Percentiles rank a stretch among this genome's conserved stretches.
Evolutionary conservation across 2,888 invertebrate species (phyloP).

Genomic region (Halictus ligatus): DNA sequence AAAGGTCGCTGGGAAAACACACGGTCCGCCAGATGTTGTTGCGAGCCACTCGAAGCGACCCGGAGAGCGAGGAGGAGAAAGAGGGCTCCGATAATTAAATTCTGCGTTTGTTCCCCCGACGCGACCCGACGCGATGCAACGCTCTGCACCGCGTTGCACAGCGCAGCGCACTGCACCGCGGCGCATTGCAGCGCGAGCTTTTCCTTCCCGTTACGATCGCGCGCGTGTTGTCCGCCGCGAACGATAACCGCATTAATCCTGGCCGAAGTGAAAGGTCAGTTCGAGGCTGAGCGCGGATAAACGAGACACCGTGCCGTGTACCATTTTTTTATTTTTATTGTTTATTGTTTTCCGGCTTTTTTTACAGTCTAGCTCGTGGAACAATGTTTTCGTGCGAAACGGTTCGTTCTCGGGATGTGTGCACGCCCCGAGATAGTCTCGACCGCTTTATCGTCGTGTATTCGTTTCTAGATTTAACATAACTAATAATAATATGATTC

Average conservation of each 20-base stretch:
- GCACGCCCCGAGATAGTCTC: background rate
- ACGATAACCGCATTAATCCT: constrained; percentile 37
- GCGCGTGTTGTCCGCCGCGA: constrained; percentile 12
- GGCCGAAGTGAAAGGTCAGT: constrained; percentile 43
- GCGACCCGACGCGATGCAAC: background rate
- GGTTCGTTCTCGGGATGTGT: background rate
- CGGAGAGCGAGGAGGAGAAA: background rate
- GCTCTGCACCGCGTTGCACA: background rate
- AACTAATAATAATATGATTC: background rate
- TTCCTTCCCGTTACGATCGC: constrained; percentile 24
- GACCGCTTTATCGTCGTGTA: background rate
- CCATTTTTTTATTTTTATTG: constrained; percentile 16
- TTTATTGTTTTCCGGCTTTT: background rate
- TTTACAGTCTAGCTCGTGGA: background rate
- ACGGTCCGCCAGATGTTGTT: constrained; percentile 48
- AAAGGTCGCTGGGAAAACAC: constrained; percentile 48
- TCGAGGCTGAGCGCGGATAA: constrained; percentile 17
- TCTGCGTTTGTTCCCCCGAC: constrained; percentile 21
- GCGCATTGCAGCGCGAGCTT: background rate
- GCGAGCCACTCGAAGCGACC: constrained; percentile 41
- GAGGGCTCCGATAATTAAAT: constrained; percentile 52
- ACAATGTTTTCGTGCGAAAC: constrained; percentile 34
- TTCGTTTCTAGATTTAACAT: background rate
- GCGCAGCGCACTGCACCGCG: background rate
- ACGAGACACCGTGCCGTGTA: constrained; percentile 14